phyloP scores from a whole-genome alignment of 2,888 invertebrate genomes.

The Diarsia brunnea region DNA sequence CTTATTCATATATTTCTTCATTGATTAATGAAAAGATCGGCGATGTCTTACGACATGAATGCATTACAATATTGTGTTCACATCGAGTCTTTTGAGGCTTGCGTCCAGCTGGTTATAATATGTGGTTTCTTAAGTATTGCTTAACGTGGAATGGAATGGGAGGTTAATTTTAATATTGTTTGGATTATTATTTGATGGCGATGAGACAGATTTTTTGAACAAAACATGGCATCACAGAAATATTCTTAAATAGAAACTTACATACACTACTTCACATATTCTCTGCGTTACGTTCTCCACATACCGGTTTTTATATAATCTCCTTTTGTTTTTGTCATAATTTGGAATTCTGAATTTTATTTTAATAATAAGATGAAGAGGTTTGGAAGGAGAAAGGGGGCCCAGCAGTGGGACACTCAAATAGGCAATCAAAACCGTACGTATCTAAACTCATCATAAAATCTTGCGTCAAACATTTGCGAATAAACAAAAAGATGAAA shows the following conservation, averaged over 20 bases:
- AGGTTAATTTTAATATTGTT: conserved; percentile 24
- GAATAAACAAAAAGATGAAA: no score
- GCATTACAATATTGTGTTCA: conserved; percentile 47
- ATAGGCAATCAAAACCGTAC: no score
- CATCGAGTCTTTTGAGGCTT: conserved; percentile 27
- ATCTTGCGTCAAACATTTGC: no score
- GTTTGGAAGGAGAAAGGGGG: no score
- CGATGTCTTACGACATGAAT: conserved; percentile 55
- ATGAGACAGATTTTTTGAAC: background rate
- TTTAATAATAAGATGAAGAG: background rate
- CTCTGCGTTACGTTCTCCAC: background rate
- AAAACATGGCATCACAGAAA: background rate
- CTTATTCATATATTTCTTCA: conserved; percentile 71
- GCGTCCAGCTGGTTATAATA: conserved; percentile 36
- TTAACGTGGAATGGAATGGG: conserved; percentile 11
- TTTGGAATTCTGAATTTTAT: background rate
- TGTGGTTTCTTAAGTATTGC: conserved; percentile 55
- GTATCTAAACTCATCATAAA: background rate
- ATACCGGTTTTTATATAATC: background rate
- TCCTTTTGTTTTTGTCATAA: background rate
- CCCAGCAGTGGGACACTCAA: no score
- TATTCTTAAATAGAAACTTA: no score
- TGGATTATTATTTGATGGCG: background rate
- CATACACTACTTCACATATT: no score
- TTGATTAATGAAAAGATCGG: conserved; percentile 69